Evolutionary conservation across 2,888 invertebrate genomes (phyloP).

Genomic region (Elegia similella): DNA sequence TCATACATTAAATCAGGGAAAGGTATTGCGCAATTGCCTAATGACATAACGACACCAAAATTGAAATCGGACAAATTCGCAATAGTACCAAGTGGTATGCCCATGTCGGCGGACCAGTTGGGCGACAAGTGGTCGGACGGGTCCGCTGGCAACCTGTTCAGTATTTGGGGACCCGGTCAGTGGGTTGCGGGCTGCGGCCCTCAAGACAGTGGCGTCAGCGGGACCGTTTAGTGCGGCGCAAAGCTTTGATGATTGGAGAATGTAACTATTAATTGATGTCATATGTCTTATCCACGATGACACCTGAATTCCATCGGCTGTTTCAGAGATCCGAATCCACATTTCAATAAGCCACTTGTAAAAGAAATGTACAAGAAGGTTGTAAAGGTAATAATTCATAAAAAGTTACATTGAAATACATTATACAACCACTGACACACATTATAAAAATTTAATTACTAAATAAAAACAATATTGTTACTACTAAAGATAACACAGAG

Average conservation of each 20-base stretch:
- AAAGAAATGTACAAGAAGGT: no score
- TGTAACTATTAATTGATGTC: not conserved
- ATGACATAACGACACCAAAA: conserved; percentile 5
- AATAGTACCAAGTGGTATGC: not conserved
- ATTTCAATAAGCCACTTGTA: no score
- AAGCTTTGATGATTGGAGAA: not conserved
- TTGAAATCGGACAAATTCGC: not conserved
- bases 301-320: not conserved
- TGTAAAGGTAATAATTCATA: no score
- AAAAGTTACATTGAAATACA: no score
- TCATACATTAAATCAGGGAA: not conserved
- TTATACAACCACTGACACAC: no score
- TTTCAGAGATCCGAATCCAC: no score
- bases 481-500: no score
- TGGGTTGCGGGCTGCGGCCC: conserved; percentile 31
- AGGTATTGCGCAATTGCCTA: not conserved
- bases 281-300: not conserved
- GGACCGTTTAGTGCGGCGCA: not conserved
- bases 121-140: conserved; percentile 19
- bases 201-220: conserved; percentile 20
- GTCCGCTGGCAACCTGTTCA: conserved; percentile 37
- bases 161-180: conserved; percentile 54
- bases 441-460: no score
- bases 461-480: no score
- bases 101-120: conserved; percentile 30